Conservation (phyloP, 2,888 invertebrate genomes). For the Drosophila siamana region DNA sequence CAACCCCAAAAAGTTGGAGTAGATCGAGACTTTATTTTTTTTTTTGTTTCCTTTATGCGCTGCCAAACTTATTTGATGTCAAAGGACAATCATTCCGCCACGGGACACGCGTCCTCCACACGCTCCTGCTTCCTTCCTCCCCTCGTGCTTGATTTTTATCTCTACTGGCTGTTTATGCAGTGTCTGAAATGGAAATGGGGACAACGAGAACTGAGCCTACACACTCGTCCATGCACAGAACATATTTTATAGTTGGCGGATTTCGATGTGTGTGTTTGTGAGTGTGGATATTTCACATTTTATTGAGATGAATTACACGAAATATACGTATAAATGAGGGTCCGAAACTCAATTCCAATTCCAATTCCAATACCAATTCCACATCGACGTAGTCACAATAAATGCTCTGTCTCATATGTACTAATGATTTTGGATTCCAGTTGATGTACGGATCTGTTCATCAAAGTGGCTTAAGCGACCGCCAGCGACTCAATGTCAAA, state of each 20-base stretch:
- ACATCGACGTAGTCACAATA: slow-evolving; percentile 10
- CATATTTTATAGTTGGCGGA: slow-evolving; percentile 75
- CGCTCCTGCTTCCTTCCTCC: too few relatives aligned
- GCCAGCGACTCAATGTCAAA: slow-evolving; percentile 8
- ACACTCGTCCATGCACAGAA: not conserved
- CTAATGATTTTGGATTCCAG: slow-evolving; percentile 76
- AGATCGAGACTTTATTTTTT: slow-evolving; percentile 8
- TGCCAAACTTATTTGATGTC: slow-evolving; percentile 51
- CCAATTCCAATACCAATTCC: slow-evolving; percentile 12
- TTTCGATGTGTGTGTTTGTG: slow-evolving; percentile 25
- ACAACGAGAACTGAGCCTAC: slow-evolving; percentile 18
- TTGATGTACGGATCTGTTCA: slow-evolving; percentile 68
- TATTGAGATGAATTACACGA: slow-evolving; percentile 78
- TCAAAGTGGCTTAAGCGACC: slow-evolving; percentile 64
- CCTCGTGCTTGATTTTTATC: slow-evolving; percentile 47
- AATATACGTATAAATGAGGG: slow-evolving; percentile 71
- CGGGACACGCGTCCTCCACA: slow-evolving; percentile 71
- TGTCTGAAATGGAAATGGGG: slow-evolving; percentile 30
- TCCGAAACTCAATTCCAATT: slow-evolving; percentile 42
- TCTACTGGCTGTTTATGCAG: slow-evolving; percentile 67
- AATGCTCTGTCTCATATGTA: slow-evolving; percentile 53
- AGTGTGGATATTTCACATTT: slow-evolving; percentile 68
- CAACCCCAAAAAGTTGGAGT: slow-evolving; percentile 37
- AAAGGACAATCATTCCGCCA: slow-evolving; percentile 64
- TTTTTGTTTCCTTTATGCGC: slow-evolving; percentile 37